phyloP scores from a whole-genome alignment of 2,797 vertebrate species.

The Selene dorsalis region DNA sequence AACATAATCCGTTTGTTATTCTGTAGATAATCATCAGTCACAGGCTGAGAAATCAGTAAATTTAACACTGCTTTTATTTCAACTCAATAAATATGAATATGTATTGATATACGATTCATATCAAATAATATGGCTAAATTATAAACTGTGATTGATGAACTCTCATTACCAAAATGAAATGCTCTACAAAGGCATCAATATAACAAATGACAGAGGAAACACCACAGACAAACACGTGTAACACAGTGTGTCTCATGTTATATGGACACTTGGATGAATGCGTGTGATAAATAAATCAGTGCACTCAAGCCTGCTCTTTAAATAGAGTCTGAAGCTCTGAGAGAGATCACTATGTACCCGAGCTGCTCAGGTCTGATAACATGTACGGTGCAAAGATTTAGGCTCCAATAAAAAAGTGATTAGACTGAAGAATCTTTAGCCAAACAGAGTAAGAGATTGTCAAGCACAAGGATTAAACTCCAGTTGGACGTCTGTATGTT shows the following conservation, averaged over 20 bases:
- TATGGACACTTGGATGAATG: constrained; percentile 32
- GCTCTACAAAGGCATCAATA: background rate
- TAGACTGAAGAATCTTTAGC: constrained; percentile 40
- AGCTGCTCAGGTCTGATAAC: constrained; percentile 26
- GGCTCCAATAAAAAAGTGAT: constrained; percentile 51
- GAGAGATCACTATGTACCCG: constrained; percentile 71
- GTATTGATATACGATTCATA: background rate
- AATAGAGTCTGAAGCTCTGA: constrained; percentile 64
- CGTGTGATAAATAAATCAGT: constrained; percentile 70
- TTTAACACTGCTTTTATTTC: background rate
- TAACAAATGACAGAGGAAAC: background rate
- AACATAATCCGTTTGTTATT: background rate
- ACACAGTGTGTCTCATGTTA: background rate
- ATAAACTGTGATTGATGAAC: background rate
- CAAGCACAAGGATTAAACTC: constrained; percentile 37
- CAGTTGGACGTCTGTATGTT: constrained; percentile 7
- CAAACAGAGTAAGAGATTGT: constrained; percentile 12
- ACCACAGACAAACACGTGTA: background rate
- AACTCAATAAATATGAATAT: background rate
- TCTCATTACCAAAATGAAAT: background rate
- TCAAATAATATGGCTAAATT: background rate
- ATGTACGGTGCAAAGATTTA: constrained; percentile 39
- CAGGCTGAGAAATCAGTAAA: background rate
- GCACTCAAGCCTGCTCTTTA: constrained; percentile 55
- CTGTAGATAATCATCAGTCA: background rate